phyloP scores from a whole-genome alignment of 1,140 invertebrate species.

The Saccostrea glomerata region DNA sequence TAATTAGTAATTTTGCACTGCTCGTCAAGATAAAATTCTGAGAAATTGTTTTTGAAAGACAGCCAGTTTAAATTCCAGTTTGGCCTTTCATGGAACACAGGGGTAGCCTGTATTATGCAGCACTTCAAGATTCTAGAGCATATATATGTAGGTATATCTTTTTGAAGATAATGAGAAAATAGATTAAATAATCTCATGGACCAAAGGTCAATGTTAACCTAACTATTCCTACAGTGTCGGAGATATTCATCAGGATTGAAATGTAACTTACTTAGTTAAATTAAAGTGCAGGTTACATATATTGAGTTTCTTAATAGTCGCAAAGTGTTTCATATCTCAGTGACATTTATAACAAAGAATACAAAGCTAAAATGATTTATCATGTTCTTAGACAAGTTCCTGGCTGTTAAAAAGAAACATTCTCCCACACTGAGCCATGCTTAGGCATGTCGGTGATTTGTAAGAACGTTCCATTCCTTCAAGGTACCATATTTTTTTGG shows the following conservation, averaged over 20 bases:
- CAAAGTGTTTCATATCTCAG: constrained; percentile 16
- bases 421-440: background rate
- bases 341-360: constrained; percentile 5
- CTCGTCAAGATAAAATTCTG: background rate
- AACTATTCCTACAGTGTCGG: background rate
- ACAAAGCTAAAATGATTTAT: background rate
- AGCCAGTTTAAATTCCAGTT: background rate
- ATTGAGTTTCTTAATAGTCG: background rate
- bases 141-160: background rate
- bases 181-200: background rate
- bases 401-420: background rate
- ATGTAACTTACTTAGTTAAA: background rate
- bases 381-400: background rate
- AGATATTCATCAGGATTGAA: background rate
- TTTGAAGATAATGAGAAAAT: constrained; percentile 11
- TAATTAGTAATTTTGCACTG: too few species aligned
- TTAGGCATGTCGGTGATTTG: too few species aligned
- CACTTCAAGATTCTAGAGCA: too few species aligned
- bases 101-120: background rate
- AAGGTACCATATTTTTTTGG: background rate
- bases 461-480: background rate
- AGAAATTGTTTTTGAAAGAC: constrained; percentile 1
- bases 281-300: background rate
- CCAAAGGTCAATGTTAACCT: background rate
- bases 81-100: background rate